Conservation (phyloP, 2,113 vertebrate species). For the Podocnemis expansa region DNA sequence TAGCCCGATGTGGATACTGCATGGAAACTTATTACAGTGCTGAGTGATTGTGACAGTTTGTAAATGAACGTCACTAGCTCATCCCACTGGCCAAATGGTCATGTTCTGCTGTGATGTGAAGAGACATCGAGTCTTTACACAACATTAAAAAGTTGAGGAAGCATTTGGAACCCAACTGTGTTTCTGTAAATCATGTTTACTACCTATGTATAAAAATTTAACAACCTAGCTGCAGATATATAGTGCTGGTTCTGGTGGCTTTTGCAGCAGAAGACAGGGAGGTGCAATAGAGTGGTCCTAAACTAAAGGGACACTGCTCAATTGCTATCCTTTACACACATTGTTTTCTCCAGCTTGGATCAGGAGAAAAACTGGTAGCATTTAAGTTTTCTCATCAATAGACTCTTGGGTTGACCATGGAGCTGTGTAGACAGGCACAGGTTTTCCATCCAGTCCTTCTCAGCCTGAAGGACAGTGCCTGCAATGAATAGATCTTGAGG, state of each 20-base stretch:
- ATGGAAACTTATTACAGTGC: too few species aligned
- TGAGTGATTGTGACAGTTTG: too few species aligned
- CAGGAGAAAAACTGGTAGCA: neutral
- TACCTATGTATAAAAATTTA: neutral
- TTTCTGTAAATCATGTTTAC: neutral
- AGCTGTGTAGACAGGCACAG: neutral
- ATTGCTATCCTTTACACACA: neutral
- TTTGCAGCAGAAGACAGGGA: neutral
- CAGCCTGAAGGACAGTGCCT: neutral
- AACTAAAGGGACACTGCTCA: neutral
- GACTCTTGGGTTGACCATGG: neutral
- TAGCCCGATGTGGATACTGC: too few species aligned
- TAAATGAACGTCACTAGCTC: too few species aligned
- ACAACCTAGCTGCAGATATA: neutral
- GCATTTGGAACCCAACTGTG: too few species aligned
- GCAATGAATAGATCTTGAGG: neutral
- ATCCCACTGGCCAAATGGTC: too few species aligned
- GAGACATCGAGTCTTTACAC: too few species aligned
- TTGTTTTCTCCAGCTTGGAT: neutral
- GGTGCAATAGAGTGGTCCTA: neutral
- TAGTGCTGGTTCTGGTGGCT: neutral
- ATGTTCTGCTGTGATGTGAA: too few species aligned
- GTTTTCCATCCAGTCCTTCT: neutral
- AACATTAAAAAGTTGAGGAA: too few species aligned
- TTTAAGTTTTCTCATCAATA: neutral